These are phyloP conservation scores for Platygyra sinensis DNA, from an alignment of 64 coral and sea anemone species.

Conservation along the genomic window DNA sequence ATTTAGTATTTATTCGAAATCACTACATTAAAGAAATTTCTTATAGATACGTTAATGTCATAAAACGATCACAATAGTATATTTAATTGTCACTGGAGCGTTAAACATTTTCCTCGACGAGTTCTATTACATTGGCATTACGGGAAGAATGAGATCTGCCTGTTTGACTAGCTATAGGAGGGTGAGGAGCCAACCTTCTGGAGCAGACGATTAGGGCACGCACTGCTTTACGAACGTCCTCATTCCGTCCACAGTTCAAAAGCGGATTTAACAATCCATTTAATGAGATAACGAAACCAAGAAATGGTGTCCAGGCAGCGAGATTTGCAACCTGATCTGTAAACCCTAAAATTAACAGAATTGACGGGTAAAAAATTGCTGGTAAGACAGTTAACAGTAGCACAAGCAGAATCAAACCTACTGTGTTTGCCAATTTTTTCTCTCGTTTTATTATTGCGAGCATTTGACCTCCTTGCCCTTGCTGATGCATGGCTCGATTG, in stretches of 20 bases:
- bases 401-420: neutral
- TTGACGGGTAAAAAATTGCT: neutral
- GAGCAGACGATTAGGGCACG: neutral
- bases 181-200: neutral
- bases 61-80: no score
- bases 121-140: no score
- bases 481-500: neutral
- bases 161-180: neutral
- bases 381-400: neutral
- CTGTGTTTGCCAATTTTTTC: constrained; percentile 15
- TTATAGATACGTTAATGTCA: no score
- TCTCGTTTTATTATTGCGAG: neutral
- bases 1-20: no score
- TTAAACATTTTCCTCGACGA: no score
- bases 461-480: neutral
- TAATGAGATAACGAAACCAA: neutral
- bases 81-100: no score
- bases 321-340: neutral
- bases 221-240: neutral
- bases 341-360: neutral
- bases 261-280: constrained; percentile 8
- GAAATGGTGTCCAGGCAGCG: neutral
- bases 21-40: no score
- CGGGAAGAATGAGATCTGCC: neutral
- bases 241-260: neutral